A percentile compares a stretch with the other conserved stretches of the same genome.
Conservation (phyloP, 2,888 invertebrate genomes). For the Tetranychus piercei region DNA sequence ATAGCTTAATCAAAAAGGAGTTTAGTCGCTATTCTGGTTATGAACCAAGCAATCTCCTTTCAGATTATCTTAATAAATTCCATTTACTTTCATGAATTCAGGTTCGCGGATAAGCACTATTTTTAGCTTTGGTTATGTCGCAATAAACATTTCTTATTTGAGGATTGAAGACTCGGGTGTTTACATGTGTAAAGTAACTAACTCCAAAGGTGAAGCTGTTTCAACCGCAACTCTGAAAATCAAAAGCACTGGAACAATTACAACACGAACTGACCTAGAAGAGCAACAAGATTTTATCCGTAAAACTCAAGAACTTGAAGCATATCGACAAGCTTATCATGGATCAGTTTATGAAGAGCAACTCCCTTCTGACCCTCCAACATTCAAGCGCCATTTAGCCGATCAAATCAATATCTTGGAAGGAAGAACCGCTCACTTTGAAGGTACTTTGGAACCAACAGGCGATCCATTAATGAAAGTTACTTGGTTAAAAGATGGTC, state of each 20-base stretch:
- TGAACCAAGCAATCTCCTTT: too few relatives aligned
- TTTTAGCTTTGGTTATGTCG: conserved; percentile 97
- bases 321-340: neutral
- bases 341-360: neutral
- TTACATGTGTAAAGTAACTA: conserved; percentile 44
- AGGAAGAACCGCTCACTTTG: conserved; percentile 65
- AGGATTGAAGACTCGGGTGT: conserved; percentile 63
- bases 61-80: too few relatives aligned
- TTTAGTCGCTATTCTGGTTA: too few relatives aligned
- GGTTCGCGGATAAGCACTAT: conserved; percentile 82
- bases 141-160: conserved; percentile 93
- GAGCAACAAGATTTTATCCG: neutral
- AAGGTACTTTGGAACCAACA: conserved; percentile 64
- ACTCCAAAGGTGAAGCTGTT: conserved; percentile 73
- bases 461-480: conserved; percentile 43
- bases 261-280: neutral
- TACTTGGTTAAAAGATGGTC: conserved; percentile 83
- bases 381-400: conserved; percentile 47
- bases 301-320: neutral
- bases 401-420: conserved; percentile 47
- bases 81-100: conserved; percentile 24
- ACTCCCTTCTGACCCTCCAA: conserved; percentile 35
- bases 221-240: conserved; percentile 74
- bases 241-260: conserved; percentile 34
- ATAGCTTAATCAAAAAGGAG: too few relatives aligned